Evolutionary conservation across 1,140 invertebrate species (phyloP), one percentile per base, ranked within the genome.

Genomic region (Drosophila bifasciata): DNA sequence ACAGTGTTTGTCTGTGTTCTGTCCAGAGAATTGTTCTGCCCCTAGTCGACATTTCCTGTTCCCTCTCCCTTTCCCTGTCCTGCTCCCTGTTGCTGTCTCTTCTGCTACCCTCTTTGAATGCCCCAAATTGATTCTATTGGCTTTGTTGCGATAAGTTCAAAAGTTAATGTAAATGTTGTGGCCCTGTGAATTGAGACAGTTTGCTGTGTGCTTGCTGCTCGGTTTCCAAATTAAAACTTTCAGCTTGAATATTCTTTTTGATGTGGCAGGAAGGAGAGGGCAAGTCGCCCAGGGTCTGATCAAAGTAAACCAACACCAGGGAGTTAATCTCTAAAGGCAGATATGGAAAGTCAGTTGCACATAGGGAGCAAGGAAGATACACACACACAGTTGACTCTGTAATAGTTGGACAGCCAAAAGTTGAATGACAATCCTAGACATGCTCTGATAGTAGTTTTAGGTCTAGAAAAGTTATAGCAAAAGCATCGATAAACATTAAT

Each of bases 131-230:
- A 85, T 85, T 85, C 76, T 73, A 85, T 86, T 85, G 81, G 76
- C 76, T 86, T 70, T 85, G 77, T 85, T 85, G 76, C 77, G 80
- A 85, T 86, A 86, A 80, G 80, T 76, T 85, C 81, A 77, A 69
- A 85, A 86, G 80, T 85, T 86, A 86, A 85, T 86, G 77, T 86
- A 85, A 85, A 86, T 85, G 81, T 85, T 85, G 76, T 86, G 80
- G 80, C 76, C 75, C 53, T 55, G 69, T 44, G 61, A 62, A 76
- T 53, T 57, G 80, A 85, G 67, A 85, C 80, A 80, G 76, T 63
- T 79, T 79, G 51, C 66, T 52, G 51, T 46, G 57, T 40, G 46
- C 48, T 68, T 73, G n/a, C n/a, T n/a, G n/a, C n/a, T 53, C 57
- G 45, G 45, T 62, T 73, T 72, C 75, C 74, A 85, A 85, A 85